These are phyloP conservation scores for Xiphydria camelus DNA, from an alignment of 2,888 invertebrate species.

Conservation along the genomic window DNA sequence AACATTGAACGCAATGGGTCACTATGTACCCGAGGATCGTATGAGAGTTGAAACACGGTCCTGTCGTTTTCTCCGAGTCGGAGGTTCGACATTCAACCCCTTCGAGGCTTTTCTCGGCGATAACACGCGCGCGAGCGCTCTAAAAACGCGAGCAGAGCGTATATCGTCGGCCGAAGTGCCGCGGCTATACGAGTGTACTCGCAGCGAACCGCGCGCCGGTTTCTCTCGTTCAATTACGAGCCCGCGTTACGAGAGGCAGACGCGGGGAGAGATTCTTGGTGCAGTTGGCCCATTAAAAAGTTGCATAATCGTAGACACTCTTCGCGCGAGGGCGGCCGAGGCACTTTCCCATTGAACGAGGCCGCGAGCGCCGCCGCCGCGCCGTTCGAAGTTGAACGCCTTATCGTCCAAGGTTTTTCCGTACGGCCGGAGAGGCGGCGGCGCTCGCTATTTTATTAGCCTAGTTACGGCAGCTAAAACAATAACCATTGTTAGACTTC, in stretches of 20 bases:
- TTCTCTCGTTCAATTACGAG: not conserved
- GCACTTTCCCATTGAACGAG: constrained; percentile 4
- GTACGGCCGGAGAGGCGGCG: not conserved
- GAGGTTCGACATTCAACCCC: too few species aligned
- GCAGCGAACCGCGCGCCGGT: too few species aligned
- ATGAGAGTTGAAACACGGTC: too few species aligned
- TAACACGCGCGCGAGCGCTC: too few species aligned
- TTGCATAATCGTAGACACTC: constrained; percentile 5
- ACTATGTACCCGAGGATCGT: too few species aligned
- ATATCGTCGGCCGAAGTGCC: too few species aligned
- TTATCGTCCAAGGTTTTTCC: not conserved
- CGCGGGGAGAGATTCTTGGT: not conserved
- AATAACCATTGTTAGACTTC: constrained; percentile 41
- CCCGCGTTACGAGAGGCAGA: too few species aligned
- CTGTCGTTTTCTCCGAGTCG: too few species aligned
- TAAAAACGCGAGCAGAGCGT: too few species aligned
- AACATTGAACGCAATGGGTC: too few species aligned
- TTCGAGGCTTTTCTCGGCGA: too few species aligned
- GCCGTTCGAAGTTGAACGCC: not conserved
- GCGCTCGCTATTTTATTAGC: constrained; percentile 30
- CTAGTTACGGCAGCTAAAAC: constrained; percentile 34
- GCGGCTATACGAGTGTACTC: too few species aligned
- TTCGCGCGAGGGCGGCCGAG: not conserved
- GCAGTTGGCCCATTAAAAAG: constrained; percentile 8
- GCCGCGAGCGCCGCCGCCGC: not conserved